Evolutionary conservation across 2,888 invertebrate species (phyloP).

Genomic region (Ichneumoninae sp.): DNA sequence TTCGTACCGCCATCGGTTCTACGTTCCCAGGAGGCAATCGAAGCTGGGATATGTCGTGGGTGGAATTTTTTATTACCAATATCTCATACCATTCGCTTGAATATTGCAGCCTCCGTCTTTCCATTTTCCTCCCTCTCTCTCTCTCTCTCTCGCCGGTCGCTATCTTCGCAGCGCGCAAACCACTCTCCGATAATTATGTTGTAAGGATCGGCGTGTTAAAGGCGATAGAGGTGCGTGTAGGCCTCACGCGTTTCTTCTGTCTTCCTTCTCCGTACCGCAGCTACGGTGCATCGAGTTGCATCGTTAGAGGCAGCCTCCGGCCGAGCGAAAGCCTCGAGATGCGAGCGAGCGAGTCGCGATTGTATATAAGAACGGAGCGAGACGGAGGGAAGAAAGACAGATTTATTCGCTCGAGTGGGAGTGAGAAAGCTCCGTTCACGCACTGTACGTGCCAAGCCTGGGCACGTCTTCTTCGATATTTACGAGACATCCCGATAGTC

Average conservation of each 20-base stretch:
- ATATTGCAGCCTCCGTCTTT: background rate
- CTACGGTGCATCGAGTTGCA: slow-evolving; percentile 38
- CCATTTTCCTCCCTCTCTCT: slow-evolving; percentile 21
- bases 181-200: slow-evolving; percentile 73
- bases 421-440: slow-evolving; percentile 44
- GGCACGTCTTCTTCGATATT: slow-evolving; percentile 59
- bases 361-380: slow-evolving; percentile 2
- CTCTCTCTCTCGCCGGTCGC: background rate
- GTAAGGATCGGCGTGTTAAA: slow-evolving; percentile 75
- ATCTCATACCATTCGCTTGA: slow-evolving; percentile 1
- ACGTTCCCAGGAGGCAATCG: slow-evolving; percentile 25
- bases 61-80: slow-evolving; percentile 36
- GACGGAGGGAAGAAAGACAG: background rate
- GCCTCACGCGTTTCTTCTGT: slow-evolving; percentile 23
- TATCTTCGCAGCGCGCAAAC: slow-evolving; percentile 40
- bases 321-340: slow-evolving; percentile 36
- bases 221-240: slow-evolving; percentile 60
- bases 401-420: slow-evolving; percentile 18
- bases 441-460: slow-evolving; percentile 30
- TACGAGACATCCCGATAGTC: slow-evolving; percentile 62
- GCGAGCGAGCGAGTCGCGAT: slow-evolving; percentile 10
- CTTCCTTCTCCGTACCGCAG: slow-evolving; percentile 34
- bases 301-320: slow-evolving; percentile 66
- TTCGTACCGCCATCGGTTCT: slow-evolving; percentile 5
- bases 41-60: slow-evolving; percentile 38